A percentile compares a stretch with the other conserved stretches of the same genome.
phyloP scores from a whole-genome alignment of 2,888 invertebrate species.

The Deilephila porcellus region DNA sequence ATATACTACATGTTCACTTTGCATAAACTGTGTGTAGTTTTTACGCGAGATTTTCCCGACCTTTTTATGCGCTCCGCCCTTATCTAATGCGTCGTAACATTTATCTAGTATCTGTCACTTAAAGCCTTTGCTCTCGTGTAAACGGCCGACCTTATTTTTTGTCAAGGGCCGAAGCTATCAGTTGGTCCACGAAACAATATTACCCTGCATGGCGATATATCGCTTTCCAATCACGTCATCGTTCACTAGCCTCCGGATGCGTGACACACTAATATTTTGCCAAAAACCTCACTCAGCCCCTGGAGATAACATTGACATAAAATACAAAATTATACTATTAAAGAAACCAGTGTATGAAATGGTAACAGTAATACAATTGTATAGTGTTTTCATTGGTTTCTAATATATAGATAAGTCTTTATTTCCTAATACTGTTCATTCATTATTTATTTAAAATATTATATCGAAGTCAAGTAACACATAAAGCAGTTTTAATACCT shows the following conservation, averaged over 20 bases:
- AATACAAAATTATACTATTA: too few species aligned
- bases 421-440: too few species aligned
- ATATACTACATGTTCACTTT: conserved; percentile 42
- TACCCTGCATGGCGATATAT: conserved; percentile 78
- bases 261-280: conserved; percentile 56
- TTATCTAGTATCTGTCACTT: conserved; percentile 84
- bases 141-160: conserved; percentile 83
- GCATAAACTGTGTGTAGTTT: conserved; percentile 53
- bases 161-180: conserved; percentile 77
- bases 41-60: conserved; percentile 56
- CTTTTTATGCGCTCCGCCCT: conserved; percentile 69
- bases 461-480: too few species aligned
- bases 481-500: background rate
- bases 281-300: background rate
- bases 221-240: conserved; percentile 78
- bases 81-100: conserved; percentile 79
- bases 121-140: conserved; percentile 80
- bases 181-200: conserved; percentile 78
- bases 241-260: conserved; percentile 66
- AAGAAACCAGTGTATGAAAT: too few species aligned
- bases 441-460: too few species aligned
- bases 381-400: too few species aligned
- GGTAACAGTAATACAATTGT: too few species aligned
- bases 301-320: background rate
- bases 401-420: too few species aligned